Base-by-base conservation (phyloP, 64 coral and sea anemone genomes). In the Trachythela sp. region DNA sequence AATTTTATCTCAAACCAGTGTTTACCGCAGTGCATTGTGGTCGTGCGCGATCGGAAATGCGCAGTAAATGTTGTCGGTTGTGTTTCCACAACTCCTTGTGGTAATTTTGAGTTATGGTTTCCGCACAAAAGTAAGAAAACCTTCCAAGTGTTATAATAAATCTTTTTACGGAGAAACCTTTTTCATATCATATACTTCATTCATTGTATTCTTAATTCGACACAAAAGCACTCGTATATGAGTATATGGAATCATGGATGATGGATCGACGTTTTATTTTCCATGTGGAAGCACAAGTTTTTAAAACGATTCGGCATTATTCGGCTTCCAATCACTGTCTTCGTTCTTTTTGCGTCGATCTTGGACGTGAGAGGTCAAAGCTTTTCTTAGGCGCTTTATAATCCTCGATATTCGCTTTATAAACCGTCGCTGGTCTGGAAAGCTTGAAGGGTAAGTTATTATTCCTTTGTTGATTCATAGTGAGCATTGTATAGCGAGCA, bases 1-100 rank as follows among this genome's bases (percentile, higher is more conserved):
- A 18, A 32, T 77, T 77, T 77, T 77, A 77, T 77, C 71, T 77
- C n/a, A 77, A 77, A 77, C 71, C 71, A 38, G 11, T 77, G 42
- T 45, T 13, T 35, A 38, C 13, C 71, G 17, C 29, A 77, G 30
- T 32, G 54, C 54, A 59, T 59, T 59, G 54, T 59, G 54, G 54
- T 59, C 29, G 32, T 77, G 71, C 71, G 71, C 71, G 17, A 35
- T 77, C 71, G 9, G 29, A 77, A 77, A 32, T 77, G 71, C 71
- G 71, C 71, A 77, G 29, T 35, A 34, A 22, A 14, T 20, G 4
- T 59, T 59, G 14, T 59, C 18, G 15, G 54, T 59, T 17, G 54
- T 59, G 54, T 59, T 59, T 59, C 54, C 54, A 59, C 54, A n/a
- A 17, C 54, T n/a, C n/a, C n/a, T n/a, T n/a, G n/a, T n/a, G n/a